Base-by-base conservation (phyloP, 1,140 invertebrate species). In the Penaeus japonicus region DNA sequence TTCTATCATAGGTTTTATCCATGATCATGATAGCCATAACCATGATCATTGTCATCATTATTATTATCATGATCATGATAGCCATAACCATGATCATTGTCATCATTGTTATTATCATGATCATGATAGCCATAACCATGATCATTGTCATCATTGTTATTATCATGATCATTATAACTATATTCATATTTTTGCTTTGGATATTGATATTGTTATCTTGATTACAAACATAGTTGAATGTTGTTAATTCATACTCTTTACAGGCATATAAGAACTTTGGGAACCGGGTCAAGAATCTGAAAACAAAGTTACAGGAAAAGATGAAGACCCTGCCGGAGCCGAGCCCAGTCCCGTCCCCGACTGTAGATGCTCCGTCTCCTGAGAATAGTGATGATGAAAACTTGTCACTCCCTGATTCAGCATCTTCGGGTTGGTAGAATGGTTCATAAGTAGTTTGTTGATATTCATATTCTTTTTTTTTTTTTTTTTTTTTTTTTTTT, bases 181-280 rank as follows among this genome's bases (percentile, higher is more conserved):
- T 39, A 39, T 39, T 39, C 12, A 15, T n/a, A n/a, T n/a, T n/a
- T n/a, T n/a, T n/a, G n/a, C n/a, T n/a, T 39, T n/a, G 35, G 32
- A 84, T 18, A 18, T 35, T 15, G 27, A 55, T 18, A 30, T n/a
- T 27, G 47, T 47, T 20, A n/a, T 27, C 2, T 80, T 10, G 32
- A 17, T 24, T n/a, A 1, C 22, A 18, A 39, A 4, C 55, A 20
- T 7, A 22, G 27, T 39, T 75, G 80, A 89, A 22, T 59, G 18
- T 62, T 24, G 80, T 81, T 86, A 57, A 89, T 91, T 59, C 88
- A 62, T 73, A 90, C 91, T 84, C 5, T 4, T 53, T 22, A 55
- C 91, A 98, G 97, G 97, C 97, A 12, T 99, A 98, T 92, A 96
- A 96, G 93, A 97, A 96, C 92, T 98, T 98, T 94, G 96, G 96